phyloP scores from a whole-genome alignment of 2,797 vertebrate genomes.

The Odontamblyopus rebecca region DNA sequence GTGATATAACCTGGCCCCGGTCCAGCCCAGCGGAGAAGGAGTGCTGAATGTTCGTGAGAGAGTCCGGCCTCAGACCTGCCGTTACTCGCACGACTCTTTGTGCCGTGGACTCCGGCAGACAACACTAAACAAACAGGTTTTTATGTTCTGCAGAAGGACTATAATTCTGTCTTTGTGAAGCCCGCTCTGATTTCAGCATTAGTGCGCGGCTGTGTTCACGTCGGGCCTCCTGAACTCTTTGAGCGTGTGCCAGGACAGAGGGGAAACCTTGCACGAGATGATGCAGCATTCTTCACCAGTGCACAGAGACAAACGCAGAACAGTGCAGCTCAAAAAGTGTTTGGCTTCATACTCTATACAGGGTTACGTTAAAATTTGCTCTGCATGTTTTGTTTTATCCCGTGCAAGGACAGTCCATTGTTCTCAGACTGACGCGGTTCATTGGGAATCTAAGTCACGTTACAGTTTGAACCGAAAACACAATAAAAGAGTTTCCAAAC shows the following conservation, averaged over 20 bases:
- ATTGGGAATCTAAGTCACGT: not conserved
- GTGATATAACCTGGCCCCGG: not conserved
- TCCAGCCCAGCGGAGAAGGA: slow-evolving; percentile 7
- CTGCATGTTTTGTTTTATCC: not conserved
- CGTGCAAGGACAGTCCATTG: not conserved
- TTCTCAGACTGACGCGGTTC: not conserved
- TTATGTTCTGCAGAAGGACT: slow-evolving; percentile 10
- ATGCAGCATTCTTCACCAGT: slow-evolving; percentile 33
- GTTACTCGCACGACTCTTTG: slow-evolving; percentile 14
- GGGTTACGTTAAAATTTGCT: not conserved
- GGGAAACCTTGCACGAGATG: slow-evolving; percentile 43
- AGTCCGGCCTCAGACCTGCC: slow-evolving; percentile 12
- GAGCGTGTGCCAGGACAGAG: slow-evolving; percentile 32
- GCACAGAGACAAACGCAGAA: slow-evolving; percentile 2
- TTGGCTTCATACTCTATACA: not conserved
- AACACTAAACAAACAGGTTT: not conserved
- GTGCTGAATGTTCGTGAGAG: slow-evolving; percentile 16
- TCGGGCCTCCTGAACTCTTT: not conserved
- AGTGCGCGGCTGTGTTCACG: not conserved
- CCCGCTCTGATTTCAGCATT: not conserved
- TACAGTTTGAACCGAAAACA: not conserved
- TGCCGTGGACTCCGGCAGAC: not conserved
- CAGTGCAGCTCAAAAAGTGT: slow-evolving; percentile 3
- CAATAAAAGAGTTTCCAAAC: not conserved
- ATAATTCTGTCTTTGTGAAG: slow-evolving; percentile 5